A percentile compares a stretch with the other conserved stretches of the same genome.
Evolutionary conservation across 2,797 vertebrate species (phyloP).

Genomic region (Botia kubotai): DNA sequence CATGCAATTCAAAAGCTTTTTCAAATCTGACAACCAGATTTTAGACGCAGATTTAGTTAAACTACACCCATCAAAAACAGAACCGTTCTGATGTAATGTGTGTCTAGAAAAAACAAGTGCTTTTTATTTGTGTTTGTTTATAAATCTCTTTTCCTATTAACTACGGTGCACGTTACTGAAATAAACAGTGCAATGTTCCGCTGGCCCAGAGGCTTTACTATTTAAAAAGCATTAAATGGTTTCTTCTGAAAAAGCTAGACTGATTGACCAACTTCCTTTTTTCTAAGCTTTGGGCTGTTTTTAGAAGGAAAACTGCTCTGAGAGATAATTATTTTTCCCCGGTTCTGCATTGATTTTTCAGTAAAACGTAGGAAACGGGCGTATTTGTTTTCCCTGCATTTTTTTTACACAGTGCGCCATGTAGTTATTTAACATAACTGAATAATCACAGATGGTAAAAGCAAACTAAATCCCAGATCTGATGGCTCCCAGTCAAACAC

Average conservation of each 20-base stretch:
- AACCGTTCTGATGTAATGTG: neutral
- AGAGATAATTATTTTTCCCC: slow-evolving; percentile 52
- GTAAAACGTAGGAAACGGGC: slow-evolving; percentile 40
- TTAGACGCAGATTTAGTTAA: no score
- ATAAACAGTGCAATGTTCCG: slow-evolving; percentile 40
- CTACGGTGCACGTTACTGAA: slow-evolving; percentile 28
- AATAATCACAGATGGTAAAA: slow-evolving; percentile 62
- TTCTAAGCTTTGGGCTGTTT: slow-evolving; percentile 57
- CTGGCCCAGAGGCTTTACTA: slow-evolving; percentile 33
- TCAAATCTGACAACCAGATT: neutral
- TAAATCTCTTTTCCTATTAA: slow-evolving; percentile 45
- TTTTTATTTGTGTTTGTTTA: slow-evolving; percentile 45
- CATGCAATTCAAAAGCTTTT: neutral
- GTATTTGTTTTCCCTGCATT: slow-evolving; percentile 40
- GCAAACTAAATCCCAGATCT: slow-evolving; percentile 53
- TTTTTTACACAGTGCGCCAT: slow-evolving; percentile 9
- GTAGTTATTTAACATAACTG: slow-evolving; percentile 50
- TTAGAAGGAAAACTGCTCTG: slow-evolving; percentile 41
- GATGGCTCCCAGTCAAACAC: slow-evolving; percentile 52
- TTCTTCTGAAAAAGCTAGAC: slow-evolving; percentile 51
- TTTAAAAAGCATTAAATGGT: slow-evolving; percentile 55
- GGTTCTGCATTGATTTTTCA: slow-evolving; percentile 48
- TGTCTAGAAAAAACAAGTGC: neutral
- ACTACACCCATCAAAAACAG: neutral
- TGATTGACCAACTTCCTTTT: slow-evolving; percentile 55